Evolutionary conservation across 2,888 invertebrate species (phyloP), one percentile per base, ranked within the genome.

Genomic region (Thecocarcelia acutangulata): DNA sequence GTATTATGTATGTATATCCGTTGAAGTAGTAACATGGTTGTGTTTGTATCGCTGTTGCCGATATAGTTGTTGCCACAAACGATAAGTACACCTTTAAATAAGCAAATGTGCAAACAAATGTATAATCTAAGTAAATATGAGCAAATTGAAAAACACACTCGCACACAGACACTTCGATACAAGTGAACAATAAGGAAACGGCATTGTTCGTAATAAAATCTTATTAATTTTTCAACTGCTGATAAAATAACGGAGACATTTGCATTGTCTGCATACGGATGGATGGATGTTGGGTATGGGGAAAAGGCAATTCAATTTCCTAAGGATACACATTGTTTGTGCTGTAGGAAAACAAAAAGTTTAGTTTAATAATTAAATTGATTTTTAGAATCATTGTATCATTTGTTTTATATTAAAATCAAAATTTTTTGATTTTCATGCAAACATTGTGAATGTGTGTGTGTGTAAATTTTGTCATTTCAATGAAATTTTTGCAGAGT

Each of bases 11-110:
- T 5, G 24, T 3, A 42, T 28, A 59, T 17, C 24, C 40, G 40
- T 15, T 59, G 1, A n/a, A n/a, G 15, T 12, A 24, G 13, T 28
- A 40, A 50, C 4, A 69, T 24, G 33, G 33, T 48, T 40, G 42
- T 40, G 42, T 4, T 24, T 4, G 46, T 24, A 15, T 44, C 21
- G 8, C 4, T 12, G 33, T 44, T 63, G 72, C 42, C 15, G 24
- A 13, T 66, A 40, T 28, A n/a, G 28, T 13, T 50, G 19, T 58
- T 58, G 48, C 66, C 66, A 58, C 59, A 68, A 68, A 50, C 33
- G 66, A 75, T 66, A 75, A 74, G 48, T 66, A 48, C 56, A 64
- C 46, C 72, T 61, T 52, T 24, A 59, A 42, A 17, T n/a, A 12
- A 28, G 33, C 21, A 44, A 13, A 17, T 46, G 28, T 33, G 17